Base-by-base conservation (phyloP, 2,113 vertebrate species). In the Bucco capensis region DNA sequence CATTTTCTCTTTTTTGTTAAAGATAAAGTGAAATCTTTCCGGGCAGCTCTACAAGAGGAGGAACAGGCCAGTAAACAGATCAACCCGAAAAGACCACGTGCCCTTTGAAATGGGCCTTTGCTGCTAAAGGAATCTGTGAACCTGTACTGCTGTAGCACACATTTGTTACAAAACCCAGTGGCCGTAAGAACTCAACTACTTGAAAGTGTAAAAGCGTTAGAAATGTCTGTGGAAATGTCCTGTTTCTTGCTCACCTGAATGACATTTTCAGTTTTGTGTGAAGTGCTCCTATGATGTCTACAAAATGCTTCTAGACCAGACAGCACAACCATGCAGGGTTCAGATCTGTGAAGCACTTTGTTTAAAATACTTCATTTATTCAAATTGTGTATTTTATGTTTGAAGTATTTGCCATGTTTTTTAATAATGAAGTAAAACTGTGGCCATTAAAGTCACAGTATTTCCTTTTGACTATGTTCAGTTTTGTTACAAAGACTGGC, bases 1-100 rank as follows among this genome's bases (percentile, higher is more conserved):
- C 46, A 56, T 81, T 94, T 46, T 83, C 62, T 88, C 89, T 69
- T 81, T 89, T 79, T 69, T 22, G 40, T 89, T 79, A 56, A 94
- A 99, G 99, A 99, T 96, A 99, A 99, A 98, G 99, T 99, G 96
- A 99, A 99, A 92, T 98, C 98, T 72, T 99, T 99, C 97, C 98
- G 99, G 54, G 98, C 98, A 76, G 95, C 99, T 40, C 98, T 99
- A 10, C 99, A 99, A 96, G 99, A 99, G 58, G 99, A 99, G 86
- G 99, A 99, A 94, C 98, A 99, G 91, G 99, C 99, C 65, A 99
- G 99, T 98, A 98, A 99, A 97, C 99, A 99, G 97, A 99, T 99
- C 86, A 99, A 98, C 94, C 98, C 98, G n/a, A 99, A 98, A 95
- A 98, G 98, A 97, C 98, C 99, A 89, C 98, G 98, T 62, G 98